These are phyloP conservation scores for Sebastes vulpes DNA, from an alignment of 2,797 vertebrate species.

Conservation along the genomic window DNA sequence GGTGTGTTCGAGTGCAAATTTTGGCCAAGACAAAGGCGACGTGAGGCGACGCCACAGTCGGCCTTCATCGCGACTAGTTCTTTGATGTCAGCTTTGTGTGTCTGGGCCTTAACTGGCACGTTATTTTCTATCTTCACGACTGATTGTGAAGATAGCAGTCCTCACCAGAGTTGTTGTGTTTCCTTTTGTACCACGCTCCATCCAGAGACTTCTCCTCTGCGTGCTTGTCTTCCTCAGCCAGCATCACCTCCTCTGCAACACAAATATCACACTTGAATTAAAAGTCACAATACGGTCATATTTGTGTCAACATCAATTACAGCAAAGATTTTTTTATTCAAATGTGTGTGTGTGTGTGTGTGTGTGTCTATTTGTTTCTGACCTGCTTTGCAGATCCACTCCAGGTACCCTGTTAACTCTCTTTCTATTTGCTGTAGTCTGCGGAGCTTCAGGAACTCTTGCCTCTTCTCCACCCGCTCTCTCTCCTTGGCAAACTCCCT, in stretches of 20 bases:
- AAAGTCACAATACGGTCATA: not conserved
- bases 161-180: slow-evolving; percentile 83
- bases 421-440: slow-evolving; percentile 96
- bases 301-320: not conserved
- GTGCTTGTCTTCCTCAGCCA: slow-evolving; percentile 96
- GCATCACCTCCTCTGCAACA: slow-evolving; percentile 94
- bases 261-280: not conserved
- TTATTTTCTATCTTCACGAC: not conserved
- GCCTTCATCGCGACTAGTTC: too few species aligned
- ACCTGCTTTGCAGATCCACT: slow-evolving; percentile 98
- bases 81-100: too few species aligned
- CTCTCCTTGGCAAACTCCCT: slow-evolving; percentile 98
- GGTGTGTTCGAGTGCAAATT: too few species aligned
- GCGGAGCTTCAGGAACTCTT: slow-evolving; percentile 95
- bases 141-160: not conserved
- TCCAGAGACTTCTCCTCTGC: slow-evolving; percentile 96
- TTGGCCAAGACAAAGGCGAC: too few species aligned
- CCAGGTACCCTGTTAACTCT: slow-evolving; percentile 96
- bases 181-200: slow-evolving; percentile 86
- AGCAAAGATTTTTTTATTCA: not conserved
- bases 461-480: slow-evolving; percentile 95
- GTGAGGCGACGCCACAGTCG: too few species aligned
- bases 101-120: too few species aligned
- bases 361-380: slow-evolving; percentile 11
- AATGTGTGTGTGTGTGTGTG: slow-evolving; percentile 3